A percentile compares a stretch with the other conserved stretches of the same genome.
Conservation (phyloP, 2,113 vertebrate genomes). For the Grantiella picta region DNA sequence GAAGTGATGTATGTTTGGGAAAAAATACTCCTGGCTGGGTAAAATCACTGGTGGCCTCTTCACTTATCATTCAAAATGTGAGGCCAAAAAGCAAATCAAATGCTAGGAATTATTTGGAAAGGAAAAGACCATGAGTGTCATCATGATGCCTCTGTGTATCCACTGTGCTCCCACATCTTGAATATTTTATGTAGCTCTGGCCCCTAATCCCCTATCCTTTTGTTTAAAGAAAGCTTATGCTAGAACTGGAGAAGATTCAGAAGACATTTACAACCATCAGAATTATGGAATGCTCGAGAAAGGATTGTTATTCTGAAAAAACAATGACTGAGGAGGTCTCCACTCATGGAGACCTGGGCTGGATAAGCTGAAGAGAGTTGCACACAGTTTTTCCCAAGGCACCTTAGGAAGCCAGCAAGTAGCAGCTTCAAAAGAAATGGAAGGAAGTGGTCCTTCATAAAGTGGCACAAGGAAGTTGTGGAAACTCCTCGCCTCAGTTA, state of each 20-base stretch:
- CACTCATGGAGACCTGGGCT: not conserved
- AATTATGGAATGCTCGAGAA: not conserved
- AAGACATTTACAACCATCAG: not conserved
- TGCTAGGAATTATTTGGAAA: not conserved
- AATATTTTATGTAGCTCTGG: not conserved
- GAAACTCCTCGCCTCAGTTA: not conserved
- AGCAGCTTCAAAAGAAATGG: not conserved
- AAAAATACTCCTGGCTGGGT: not conserved
- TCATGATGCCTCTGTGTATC: not conserved
- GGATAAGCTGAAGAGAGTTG: not conserved
- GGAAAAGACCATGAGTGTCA: not conserved
- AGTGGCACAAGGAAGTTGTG: not conserved
- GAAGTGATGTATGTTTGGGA: not conserved
- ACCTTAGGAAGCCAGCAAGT: not conserved
- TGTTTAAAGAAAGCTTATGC: not conserved
- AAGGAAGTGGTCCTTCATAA: not conserved
- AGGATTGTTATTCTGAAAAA: not conserved
- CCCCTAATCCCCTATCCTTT: not conserved
- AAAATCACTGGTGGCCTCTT: not conserved
- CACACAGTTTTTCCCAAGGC: not conserved
- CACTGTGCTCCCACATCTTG: not conserved
- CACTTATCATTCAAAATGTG: not conserved
- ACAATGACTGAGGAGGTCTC: not conserved
- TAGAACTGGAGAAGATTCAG: not conserved
- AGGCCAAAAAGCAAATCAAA: not conserved